Conservation (phyloP, 2,888 invertebrate genomes). For the Noctua janthe region DNA sequence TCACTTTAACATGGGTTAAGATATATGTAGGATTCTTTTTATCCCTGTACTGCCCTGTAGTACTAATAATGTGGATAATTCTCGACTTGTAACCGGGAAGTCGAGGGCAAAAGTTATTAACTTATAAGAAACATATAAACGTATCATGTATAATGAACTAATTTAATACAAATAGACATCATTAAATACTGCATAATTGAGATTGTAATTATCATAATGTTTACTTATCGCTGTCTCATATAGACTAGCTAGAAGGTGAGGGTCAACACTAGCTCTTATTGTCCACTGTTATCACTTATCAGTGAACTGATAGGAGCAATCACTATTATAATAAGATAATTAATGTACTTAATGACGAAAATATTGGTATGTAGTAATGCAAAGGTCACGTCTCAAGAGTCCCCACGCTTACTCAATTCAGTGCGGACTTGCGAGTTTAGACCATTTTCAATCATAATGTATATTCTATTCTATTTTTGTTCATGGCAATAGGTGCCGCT, state of each 20-base stretch:
- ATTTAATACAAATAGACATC: background rate
- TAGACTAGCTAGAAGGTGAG: background rate
- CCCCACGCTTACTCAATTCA: background rate
- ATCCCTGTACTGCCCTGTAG: background rate
- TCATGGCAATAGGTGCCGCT: background rate
- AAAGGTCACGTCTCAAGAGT: background rate
- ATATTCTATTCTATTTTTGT: background rate
- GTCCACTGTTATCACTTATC: background rate
- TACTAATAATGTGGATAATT: background rate
- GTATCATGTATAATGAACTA: background rate
- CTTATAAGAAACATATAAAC: background rate
- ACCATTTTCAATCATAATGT: background rate
- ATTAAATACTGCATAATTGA: background rate
- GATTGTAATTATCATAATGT: conserved; percentile 6
- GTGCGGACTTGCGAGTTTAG: background rate
- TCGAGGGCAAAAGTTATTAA: background rate
- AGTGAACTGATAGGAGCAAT: background rate
- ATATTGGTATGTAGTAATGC: background rate
- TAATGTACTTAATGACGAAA: background rate
- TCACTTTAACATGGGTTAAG: background rate
- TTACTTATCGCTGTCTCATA: background rate
- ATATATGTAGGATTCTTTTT: background rate
- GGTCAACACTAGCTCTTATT: conserved; percentile 13
- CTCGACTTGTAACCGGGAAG: background rate
- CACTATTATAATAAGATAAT: conserved; percentile 3